Percentiles rank a stretch among this genome's conserved stretches.
Conservation (phyloP, 2,888 invertebrate genomes). For the Amiota mariae region DNA sequence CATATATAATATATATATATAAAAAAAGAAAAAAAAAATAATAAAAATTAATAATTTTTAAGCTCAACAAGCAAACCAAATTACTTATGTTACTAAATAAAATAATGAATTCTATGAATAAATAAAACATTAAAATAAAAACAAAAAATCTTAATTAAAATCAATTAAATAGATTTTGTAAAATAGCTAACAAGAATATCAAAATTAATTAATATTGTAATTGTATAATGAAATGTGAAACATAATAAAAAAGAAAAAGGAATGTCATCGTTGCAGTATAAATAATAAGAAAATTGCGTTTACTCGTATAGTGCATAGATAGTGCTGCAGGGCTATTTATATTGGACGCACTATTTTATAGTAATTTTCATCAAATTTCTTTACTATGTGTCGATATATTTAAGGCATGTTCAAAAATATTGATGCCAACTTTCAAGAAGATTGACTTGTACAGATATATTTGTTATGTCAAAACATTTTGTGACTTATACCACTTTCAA, state of each 20-base stretch:
- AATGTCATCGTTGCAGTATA: too few species aligned
- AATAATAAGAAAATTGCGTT: too few species aligned
- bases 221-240: constrained; percentile 31
- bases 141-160: constrained; percentile 56
- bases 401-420: too few species aligned
- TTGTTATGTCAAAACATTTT: too few species aligned
- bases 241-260: constrained; percentile 34
- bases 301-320: too few species aligned
- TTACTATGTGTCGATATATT: too few species aligned
- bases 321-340: too few species aligned
- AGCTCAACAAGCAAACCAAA: constrained; percentile 43
- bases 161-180: constrained; percentile 58
- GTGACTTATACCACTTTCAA: too few species aligned
- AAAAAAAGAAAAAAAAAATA: constrained; percentile 62
- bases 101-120: constrained; percentile 30
- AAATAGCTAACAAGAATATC: constrained; percentile 47
- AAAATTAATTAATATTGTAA: neutral
- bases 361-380: too few species aligned
- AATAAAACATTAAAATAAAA: constrained; percentile 3
- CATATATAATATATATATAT: constrained; percentile 57
- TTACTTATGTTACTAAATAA: constrained; percentile 50
- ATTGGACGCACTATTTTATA: too few species aligned
- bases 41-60: constrained; percentile 65
- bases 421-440: too few species aligned
- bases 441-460: too few species aligned